Base-by-base conservation (phyloP, 2,888 invertebrate species). In the Heliconius ethilla region DNA sequence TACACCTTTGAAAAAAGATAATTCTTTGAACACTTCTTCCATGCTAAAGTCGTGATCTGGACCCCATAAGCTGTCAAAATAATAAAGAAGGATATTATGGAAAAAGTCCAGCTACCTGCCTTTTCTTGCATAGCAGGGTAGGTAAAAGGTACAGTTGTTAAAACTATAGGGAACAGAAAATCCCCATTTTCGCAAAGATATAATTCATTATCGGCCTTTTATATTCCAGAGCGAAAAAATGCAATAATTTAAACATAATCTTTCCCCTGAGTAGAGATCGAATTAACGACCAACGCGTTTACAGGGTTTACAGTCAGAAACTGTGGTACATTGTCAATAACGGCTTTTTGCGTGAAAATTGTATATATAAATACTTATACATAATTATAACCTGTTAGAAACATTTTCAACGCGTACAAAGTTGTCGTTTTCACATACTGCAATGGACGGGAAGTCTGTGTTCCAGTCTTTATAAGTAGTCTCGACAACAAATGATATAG, bases 401-500 rank as follows among this genome's bases (percentile, higher is more conserved):
- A 96, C 91, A 84, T 95, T 95, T 82, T 96, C 96, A 78, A 97
- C 95, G 15, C 95, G 95, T 80, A 95, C 94, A 83, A 95, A 94
- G 84, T 97, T 97, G 84, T 97, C 96, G 9, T 94, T 95, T 87
- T 97, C 97, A 85, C 97, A 97, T 18, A 97, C 92, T 2, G 96
- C 95, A 55, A 97, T 91, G 0, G 97, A 95, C 0, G 97, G 97
- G 83, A 97, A 97, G 77, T 96, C 91, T 0, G 97, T 96, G 83
- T 96, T 92, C 97, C 97, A 97, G 82, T 97, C 96, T 51, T 96
- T 95, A 86, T 97, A 97, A 0, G 96, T 96, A 0, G 97, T 97
- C 84, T 97, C 97, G 22, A 96, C 96, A 0, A 97, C 97, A 85
- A 97, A 97, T 76, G 97, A 97, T 76, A 97, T 96, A 0, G 97